Base-by-base conservation (phyloP, 1,140 invertebrate species). In the Drosophila paulistorum region DNA sequence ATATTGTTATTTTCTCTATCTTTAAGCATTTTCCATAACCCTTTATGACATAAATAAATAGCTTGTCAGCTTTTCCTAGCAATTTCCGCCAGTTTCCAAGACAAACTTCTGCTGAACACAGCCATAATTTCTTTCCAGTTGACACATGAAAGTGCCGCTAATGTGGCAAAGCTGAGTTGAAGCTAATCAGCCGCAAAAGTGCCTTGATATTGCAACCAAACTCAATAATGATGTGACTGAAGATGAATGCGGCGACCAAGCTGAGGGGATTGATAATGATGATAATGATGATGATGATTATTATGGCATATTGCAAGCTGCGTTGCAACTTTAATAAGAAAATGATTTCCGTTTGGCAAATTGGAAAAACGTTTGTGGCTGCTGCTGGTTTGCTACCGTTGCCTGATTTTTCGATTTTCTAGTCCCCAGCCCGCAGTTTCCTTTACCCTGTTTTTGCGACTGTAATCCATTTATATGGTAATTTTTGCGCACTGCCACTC, bases 341-440 rank as follows among this genome's bases (percentile, higher is more conserved):
- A 87, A 87, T 87, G 80, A 87, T 87, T 89, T 87, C 83, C 83
- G 84, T 87, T 89, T 89, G 83, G 83, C 83, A 87, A 87, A 87
- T 87, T 87, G 83, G 83, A 87, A 87, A 86, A 89, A 77, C 83
- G 83, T 79, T 89, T 89, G 82, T 65, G 77, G 77, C 68, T 71
- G 74, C 65, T 70, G 59, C 71, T 59, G 37, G 62, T 67, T 62
- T 70, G 67, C 42, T 51, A 61, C 63, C 45, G 41, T 41, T 54
- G 20, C 54, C 48, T 54, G 61, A 58, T 60, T 71, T 74, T 71
- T 54, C 57, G 51, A 63, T 71, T 79, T 68, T 51, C 75, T 66
- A 70, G 45, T 48, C 59, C 63, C 59, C 72, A 57, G 33, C 41
- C 55, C 14, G 68, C 71, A 51, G 26, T 51, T 30, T 45, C 37